Evolutionary conservation across 2,888 invertebrate species (phyloP).

Genomic region (Tipula unca): DNA sequence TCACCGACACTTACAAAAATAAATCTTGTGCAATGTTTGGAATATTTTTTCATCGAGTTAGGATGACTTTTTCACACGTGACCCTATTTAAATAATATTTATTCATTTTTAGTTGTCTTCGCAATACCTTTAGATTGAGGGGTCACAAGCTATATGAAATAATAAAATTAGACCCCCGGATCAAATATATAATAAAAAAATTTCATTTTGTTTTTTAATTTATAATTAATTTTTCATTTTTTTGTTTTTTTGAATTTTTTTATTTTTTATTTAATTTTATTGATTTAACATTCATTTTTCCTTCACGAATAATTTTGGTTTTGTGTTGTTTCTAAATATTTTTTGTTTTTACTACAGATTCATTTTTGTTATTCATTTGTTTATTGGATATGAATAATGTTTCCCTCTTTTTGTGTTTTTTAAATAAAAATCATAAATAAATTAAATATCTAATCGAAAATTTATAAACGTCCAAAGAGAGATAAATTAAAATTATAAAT

Average conservation of each 20-base stretch:
- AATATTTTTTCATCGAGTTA: too few relatives aligned
- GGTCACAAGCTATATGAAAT: too few relatives aligned
- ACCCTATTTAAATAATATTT: too few relatives aligned
- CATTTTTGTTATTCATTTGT: background rate
- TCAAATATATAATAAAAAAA: background rate
- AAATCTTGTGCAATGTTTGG: too few relatives aligned
- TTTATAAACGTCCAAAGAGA: background rate
- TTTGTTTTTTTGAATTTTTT: background rate
- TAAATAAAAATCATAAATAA: background rate
- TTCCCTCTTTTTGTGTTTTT: background rate
- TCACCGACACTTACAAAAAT: too few relatives aligned
- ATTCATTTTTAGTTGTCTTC: too few relatives aligned
- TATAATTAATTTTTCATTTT: background rate
- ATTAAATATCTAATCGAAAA: background rate
- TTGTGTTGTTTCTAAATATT: background rate
- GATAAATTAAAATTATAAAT: background rate
- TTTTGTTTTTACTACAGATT: slow-evolving; percentile 2
- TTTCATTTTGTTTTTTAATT: background rate
- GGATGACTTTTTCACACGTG: too few relatives aligned
- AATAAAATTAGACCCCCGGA: too few relatives aligned
- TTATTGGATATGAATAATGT: background rate
- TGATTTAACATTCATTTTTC: slow-evolving; percentile 8
- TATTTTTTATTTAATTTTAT: background rate
- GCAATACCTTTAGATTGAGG: too few relatives aligned
- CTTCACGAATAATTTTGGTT: slow-evolving; percentile 8